Base-by-base conservation (phyloP, 2,888 invertebrate species). In the Taenaris catops region DNA sequence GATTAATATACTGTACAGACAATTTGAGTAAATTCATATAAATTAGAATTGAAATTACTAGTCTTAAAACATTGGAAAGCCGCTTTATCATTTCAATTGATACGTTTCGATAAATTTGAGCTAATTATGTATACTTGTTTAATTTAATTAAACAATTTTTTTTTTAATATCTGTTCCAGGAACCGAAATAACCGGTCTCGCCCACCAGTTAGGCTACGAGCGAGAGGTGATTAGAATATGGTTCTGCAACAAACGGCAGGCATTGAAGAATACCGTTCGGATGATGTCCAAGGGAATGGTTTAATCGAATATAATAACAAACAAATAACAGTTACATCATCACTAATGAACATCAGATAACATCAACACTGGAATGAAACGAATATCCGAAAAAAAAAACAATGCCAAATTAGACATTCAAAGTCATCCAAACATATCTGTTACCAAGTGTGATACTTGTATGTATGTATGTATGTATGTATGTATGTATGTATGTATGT, bases 231-330 rank as follows among this genome's bases (percentile, higher is more conserved):
- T 99, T 62, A 89, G 98, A 75, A 98, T 99, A 84, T 99, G 99
- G 98, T 99, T 99, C 86, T 99, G 98, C 87, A 99, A 99, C 87
- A 98, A 98, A 81, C 91, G 98, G 35, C 98, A 99, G 80, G 97
- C 98, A 1, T 89, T 98, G 51, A 98, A 98, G 79, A 98, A 98
- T 72, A 97, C 98, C n/a, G 97, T 97, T 48, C 90, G 96, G 59
- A 95, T 96, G 95, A 96, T 96, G 95, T 94, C 94, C 32, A 94
- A 94, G 84, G 93, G 94, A 54, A 92, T 93, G 91, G 92, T 93
- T 53, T 93, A 91, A 86, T 56, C 4, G 17, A 33, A 23, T 25
- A 38, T 10, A 31, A 29, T 34, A 38, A 44, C 20, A 24, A 45
- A 39, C 25, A 17, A 28, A 18, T 39, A 21, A 12, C 35, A 17